A percentile compares a stretch with the other conserved stretches of the same genome.
Evolutionary conservation across 2,797 vertebrate species (phyloP).

Genomic region (Pelodytes ibericus): DNA sequence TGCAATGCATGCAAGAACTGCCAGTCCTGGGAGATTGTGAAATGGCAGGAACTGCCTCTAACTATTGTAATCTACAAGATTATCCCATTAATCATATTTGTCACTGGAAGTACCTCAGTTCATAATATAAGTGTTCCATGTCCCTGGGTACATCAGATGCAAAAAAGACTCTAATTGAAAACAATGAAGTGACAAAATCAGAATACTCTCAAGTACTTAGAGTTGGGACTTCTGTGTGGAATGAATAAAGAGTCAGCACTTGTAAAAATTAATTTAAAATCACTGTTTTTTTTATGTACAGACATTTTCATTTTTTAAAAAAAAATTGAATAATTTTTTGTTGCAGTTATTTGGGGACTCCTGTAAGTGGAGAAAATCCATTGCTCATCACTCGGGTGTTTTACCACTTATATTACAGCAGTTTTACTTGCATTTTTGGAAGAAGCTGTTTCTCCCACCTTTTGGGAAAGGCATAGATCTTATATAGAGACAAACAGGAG

Average conservation of each 20-base stretch:
- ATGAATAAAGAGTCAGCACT: constrained; percentile 35
- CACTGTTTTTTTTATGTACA: too few species aligned
- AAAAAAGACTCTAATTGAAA: constrained; percentile 62
- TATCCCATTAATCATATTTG: constrained; percentile 67
- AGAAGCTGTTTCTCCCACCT: too few species aligned
- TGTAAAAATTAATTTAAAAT: background rate
- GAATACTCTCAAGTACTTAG: constrained; percentile 53
- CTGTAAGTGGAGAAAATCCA: too few species aligned
- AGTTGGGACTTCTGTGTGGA: constrained; percentile 41
- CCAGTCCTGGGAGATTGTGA: constrained; percentile 59
- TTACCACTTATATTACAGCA: too few species aligned
- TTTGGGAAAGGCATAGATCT: too few species aligned
- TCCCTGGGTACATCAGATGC: constrained; percentile 56
- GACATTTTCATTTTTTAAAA: too few species aligned
- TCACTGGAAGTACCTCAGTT: constrained; percentile 63
- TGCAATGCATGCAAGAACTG: constrained; percentile 57
- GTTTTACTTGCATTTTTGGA: too few species aligned
- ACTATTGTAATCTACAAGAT: constrained; percentile 67
- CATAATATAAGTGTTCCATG: constrained; percentile 60
- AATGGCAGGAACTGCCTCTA: constrained; percentile 66
- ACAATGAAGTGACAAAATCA: constrained; percentile 60
- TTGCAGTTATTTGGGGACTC: too few species aligned
- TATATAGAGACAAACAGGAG: too few species aligned
- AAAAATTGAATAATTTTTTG: too few species aligned
- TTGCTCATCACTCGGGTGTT: too few species aligned